These are phyloP conservation scores for Sarcoramphus papa DNA, from an alignment of 2,797 vertebrate species.

Conservation along the genomic window DNA sequence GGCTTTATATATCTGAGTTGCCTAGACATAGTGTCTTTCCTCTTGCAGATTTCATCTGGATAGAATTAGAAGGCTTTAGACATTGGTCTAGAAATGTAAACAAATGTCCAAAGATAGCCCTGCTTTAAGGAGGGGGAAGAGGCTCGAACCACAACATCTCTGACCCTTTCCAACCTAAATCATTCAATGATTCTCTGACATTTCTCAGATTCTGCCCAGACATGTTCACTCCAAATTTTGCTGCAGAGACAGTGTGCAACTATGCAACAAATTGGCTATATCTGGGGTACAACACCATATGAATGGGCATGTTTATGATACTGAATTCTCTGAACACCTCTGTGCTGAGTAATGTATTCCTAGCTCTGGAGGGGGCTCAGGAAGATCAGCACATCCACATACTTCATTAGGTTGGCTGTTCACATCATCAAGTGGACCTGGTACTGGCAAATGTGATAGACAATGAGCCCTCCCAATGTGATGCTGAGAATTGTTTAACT, in stretches of 20 bases:
- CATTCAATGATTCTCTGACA: not conserved
- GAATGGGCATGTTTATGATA: not conserved
- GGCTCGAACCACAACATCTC: not conserved
- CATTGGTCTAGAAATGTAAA: not conserved
- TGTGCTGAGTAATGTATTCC: not conserved
- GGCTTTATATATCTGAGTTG: not conserved
- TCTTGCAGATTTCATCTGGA: not conserved
- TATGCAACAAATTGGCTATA: not conserved
- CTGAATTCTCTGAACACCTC: not conserved
- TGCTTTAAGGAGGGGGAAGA: not conserved
- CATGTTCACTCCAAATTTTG: not conserved
- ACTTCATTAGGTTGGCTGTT: not conserved
- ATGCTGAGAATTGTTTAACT: not conserved
- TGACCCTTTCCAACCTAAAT: not conserved
- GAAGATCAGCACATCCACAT: not conserved
- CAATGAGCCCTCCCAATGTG: not conserved
- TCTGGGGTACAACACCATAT: not conserved
- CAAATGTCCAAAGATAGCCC: not conserved
- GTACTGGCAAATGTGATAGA: not conserved
- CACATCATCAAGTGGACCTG: not conserved
- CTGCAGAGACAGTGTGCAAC: not conserved
- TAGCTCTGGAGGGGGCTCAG: not conserved
- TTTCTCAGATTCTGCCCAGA: not conserved
- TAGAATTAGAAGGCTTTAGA: not conserved
- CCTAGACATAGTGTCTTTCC: not conserved